Conservation (phyloP, 2,888 invertebrate species). For the Lepas anatifera region DNA sequence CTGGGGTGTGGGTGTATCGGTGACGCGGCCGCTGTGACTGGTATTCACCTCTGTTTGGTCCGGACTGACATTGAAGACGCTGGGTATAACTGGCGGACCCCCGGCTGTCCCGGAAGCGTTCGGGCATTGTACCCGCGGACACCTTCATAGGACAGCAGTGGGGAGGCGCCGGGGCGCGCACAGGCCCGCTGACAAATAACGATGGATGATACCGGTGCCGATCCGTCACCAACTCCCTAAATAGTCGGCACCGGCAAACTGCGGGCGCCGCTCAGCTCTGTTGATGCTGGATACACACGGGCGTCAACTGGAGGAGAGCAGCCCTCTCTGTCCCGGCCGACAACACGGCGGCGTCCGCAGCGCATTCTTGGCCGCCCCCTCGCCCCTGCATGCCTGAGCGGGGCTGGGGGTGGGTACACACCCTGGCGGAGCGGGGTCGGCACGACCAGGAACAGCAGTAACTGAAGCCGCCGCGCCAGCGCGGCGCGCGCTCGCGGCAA, state of each 20-base stretch:
- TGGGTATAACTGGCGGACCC: too few species aligned
- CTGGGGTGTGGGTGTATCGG: too few species aligned
- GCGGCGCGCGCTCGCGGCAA: neutral
- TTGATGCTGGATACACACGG: neutral
- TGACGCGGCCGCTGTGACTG: too few species aligned
- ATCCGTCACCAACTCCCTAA: neutral
- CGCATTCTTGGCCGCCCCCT: neutral
- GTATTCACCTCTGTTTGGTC: too few species aligned
- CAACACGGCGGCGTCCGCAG: neutral
- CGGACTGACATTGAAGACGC: neutral
- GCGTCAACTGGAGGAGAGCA: neutral
- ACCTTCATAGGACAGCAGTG: neutral
- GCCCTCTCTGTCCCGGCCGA: neutral
- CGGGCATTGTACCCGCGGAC: neutral
- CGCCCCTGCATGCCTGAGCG: neutral
- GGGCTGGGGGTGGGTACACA: neutral
- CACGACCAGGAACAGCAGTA: neutral
- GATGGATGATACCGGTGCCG: neutral
- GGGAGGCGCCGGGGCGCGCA: neutral
- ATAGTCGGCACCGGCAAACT: neutral
- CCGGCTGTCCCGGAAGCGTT: neutral
- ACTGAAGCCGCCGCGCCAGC: neutral
- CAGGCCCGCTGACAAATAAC: neutral
- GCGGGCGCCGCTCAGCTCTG: neutral
- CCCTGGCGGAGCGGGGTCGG: neutral